phyloP scores from a whole-genome alignment of 2,888 invertebrate species.

The Amitus sp. region DNA sequence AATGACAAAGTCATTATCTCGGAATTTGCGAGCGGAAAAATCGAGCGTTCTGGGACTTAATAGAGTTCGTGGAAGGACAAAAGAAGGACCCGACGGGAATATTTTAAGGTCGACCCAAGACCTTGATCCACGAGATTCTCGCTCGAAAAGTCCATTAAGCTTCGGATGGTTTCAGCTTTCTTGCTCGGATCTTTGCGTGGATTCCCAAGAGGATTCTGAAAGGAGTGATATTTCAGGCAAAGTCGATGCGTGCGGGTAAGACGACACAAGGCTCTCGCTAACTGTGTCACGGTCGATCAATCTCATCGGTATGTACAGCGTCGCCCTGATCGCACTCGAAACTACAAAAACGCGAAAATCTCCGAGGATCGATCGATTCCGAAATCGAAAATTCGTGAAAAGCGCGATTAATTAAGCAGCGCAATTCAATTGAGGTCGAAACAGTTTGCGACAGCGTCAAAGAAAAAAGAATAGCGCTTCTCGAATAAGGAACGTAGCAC shows the following conservation, averaged over 20 bases:
- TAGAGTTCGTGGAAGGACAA: slow-evolving; percentile 12
- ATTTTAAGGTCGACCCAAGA: slow-evolving; percentile 29
- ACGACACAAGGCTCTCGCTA: slow-evolving; percentile 55
- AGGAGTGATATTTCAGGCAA: too few relatives aligned
- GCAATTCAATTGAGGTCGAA: not conserved
- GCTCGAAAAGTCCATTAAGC: too few relatives aligned
- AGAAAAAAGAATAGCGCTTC: not conserved
- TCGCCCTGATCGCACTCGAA: slow-evolving; percentile 48
- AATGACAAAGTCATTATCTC: not conserved
- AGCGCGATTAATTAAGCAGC: not conserved
- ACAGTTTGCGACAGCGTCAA: not conserved
- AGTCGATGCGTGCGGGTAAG: too few relatives aligned
- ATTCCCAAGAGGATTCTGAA: too few relatives aligned
- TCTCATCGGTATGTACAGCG: slow-evolving; percentile 61
- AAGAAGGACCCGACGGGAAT: slow-evolving; percentile 14
- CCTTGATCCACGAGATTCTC: slow-evolving; percentile 29
- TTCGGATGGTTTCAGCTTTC: too few relatives aligned
- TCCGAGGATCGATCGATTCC: not conserved
- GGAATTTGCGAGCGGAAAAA: not conserved
- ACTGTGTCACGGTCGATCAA: slow-evolving; percentile 62
- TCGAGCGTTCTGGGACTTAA: not conserved
- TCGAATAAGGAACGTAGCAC: slow-evolving; percentile 4
- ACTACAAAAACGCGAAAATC: not conserved
- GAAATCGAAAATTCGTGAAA: too few relatives aligned
- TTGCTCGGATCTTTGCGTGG: too few relatives aligned